These are phyloP conservation scores for Lasioglossum calceatum DNA, from an alignment of 2,888 invertebrate species.

Conservation along the genomic window DNA sequence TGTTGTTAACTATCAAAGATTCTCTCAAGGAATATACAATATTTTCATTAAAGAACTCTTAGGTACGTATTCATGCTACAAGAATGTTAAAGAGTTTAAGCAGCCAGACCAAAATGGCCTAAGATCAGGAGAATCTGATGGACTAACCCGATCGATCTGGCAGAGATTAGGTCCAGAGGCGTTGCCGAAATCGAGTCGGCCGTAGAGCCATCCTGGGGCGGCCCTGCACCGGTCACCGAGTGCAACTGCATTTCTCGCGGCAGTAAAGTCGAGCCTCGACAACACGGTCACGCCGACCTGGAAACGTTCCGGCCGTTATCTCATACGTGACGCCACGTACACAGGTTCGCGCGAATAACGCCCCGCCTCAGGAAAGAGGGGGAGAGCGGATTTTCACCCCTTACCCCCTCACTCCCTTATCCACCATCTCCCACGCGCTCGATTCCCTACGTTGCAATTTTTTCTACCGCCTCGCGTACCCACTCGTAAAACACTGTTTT, in stretches of 20 bases:
- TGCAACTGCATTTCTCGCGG: constrained; percentile 86
- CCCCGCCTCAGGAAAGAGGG: neutral
- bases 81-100: too few species aligned
- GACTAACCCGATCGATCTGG: constrained; percentile 68
- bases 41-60: neutral
- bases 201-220: constrained; percentile 75
- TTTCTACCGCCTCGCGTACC: constrained; percentile 6
- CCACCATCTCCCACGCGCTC: neutral
- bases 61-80: neutral
- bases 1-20: neutral
- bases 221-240: constrained; percentile 82
- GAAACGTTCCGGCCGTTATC: constrained; percentile 48
- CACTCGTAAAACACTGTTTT: constrained; percentile 50
- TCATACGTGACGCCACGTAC: constrained; percentile 37
- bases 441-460: constrained; percentile 32
- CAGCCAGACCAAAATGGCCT: too few species aligned
- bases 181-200: constrained; percentile 83
- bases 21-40: neutral
- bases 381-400: neutral
- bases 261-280: constrained; percentile 86
- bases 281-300: constrained; percentile 85
- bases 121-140: constrained; percentile 51
- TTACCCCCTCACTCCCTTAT: neutral
- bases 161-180: constrained; percentile 78
- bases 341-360: constrained; percentile 15